Base-by-base conservation (phyloP, 2,888 invertebrate species). In the Cepaea hortensis region DNA sequence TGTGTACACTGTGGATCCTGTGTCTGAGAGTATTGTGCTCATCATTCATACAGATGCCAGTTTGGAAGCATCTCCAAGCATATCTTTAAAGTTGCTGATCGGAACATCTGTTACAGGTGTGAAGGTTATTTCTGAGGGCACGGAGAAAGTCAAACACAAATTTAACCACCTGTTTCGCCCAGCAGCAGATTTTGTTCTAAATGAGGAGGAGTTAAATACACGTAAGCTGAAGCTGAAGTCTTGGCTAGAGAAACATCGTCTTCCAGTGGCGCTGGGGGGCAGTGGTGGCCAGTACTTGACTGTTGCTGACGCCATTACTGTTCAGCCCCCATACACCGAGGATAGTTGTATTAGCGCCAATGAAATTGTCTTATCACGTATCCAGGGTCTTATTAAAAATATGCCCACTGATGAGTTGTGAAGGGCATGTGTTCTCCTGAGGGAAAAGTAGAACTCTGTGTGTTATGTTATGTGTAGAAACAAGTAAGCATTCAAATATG, bases 1-100 rank as follows among this genome's bases (percentile, higher is more conserved):
- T 90, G 93, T 94, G 2, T 94, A 93, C 88, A 94, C 94, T 0
- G 89, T 94, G 11, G 94, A 94, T 85, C 94, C 94, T 18, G 94
- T 94, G 50, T 93, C 94, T 6, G 91, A 92, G 87, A 92, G 90
- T 70, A 87, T 93, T 84, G 93, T 93, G 1, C 90, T 94, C 3
- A 90, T 92, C 11, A 89, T 89, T 82, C 91, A 92, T 82, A 70
- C 83, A 3, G 90, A 89, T 11, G 89, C 89, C 15, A 87, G 87
- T 70, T 88, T 88, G 5, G 88, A 89, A 50, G 65, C 90, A 84
- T 83, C 77, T 55, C 73, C 48, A 5, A 68, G 23, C 0, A 46
- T 83, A 68, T 46, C 80, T 15, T 18, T 91, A 20, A 90, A 92
- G 76, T 85, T 94, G 6, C 89, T 94, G 4, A 89, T 92, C 86